Percentiles rank a stretch among this genome's conserved stretches.
Conservation (phyloP, 2,888 invertebrate species). For the Megastigmus dorsalis region DNA sequence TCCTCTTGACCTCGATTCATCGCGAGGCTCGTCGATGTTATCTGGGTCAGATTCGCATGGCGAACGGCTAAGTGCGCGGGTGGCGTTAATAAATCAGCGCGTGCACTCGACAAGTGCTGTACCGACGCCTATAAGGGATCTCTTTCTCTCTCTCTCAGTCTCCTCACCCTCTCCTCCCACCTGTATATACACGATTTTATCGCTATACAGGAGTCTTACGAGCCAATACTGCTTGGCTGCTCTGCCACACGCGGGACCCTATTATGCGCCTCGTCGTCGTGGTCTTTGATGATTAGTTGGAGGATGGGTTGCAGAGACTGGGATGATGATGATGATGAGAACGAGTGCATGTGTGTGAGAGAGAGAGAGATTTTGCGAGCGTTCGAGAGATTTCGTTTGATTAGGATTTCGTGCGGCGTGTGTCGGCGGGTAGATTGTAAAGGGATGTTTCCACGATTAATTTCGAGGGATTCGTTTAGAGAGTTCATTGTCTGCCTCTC, state of each 20-base stretch:
- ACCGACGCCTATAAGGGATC: neutral
- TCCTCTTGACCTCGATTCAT: slow-evolving; percentile 55
- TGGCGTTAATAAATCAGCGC: slow-evolving; percentile 57
- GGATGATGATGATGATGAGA: no score
- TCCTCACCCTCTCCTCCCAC: no score
- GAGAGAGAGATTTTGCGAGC: neutral
- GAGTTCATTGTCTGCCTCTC: no score
- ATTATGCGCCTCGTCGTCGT: neutral
- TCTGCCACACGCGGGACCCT: no score
- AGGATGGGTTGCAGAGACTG: neutral
- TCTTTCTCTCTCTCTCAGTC: no score
- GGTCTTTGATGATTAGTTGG: neutral
- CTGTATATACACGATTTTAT: slow-evolving; percentile 39
- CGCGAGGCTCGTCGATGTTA: slow-evolving; percentile 45
- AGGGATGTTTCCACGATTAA: no score
- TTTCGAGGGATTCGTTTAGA: no score
- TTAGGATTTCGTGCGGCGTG: neutral
- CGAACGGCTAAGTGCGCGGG: slow-evolving; percentile 52
- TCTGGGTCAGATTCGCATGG: slow-evolving; percentile 59
- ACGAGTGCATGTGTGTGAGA: no score
- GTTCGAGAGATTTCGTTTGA: neutral
- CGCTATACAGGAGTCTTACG: slow-evolving; percentile 8
- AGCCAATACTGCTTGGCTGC: no score
- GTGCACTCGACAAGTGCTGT: slow-evolving; percentile 20
- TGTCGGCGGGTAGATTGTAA: no score